Evolutionary conservation across 1,140 invertebrate genomes (phyloP), one percentile per base, ranked within the genome.

Genomic region (Fragariocoptes setiger): DNA sequence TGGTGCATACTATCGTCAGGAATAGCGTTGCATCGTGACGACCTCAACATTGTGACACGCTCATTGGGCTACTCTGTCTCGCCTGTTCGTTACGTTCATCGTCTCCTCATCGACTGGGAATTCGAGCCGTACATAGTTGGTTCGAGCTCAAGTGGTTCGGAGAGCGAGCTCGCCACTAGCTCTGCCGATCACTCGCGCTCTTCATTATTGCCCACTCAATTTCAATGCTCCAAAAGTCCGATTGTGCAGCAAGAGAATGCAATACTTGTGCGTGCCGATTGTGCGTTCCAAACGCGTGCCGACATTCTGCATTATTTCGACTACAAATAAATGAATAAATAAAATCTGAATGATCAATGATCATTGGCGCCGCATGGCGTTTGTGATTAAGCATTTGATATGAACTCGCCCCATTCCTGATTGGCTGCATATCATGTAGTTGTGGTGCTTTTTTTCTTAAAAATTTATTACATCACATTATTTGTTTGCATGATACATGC

Each of bases 1-100:
- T 57, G 71, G 17, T 62, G 70, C 1, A 65, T 64, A 0, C 47
- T 77, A 0, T 65, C 66, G 3, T 68, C 70, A 15, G 76, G 76
- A 0, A 72, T 71, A 43, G 59, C 68, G 8, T 49, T 80, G 13
- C 75, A 79, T 48, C 56, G 68, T 1, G 60, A 64, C 17, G 76
- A 80, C 54, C 47, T 80, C 25, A 66, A 72, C 17, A 43, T 54
- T 1, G 70, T 70, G 46, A 61, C 67, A 46, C 61, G 60, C 25
- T 75, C 69, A 68, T 46, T 72, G 21, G n/a, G n/a, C n/a, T 61
- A 68, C 44, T 66, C 68, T 46, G 54, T 70, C 15, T 78, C 74
- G 3, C 75, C 76, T 0, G 62, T 72, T 2, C 60, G 67, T 19
- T 83, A 77, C 76, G 57, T 71, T 0, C 47, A 77, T 18, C 67